These are phyloP conservation scores for Orientallactaga sibirica DNA, from an alignment of 2,797 vertebrate genomes.

Conservation along the genomic window DNA sequence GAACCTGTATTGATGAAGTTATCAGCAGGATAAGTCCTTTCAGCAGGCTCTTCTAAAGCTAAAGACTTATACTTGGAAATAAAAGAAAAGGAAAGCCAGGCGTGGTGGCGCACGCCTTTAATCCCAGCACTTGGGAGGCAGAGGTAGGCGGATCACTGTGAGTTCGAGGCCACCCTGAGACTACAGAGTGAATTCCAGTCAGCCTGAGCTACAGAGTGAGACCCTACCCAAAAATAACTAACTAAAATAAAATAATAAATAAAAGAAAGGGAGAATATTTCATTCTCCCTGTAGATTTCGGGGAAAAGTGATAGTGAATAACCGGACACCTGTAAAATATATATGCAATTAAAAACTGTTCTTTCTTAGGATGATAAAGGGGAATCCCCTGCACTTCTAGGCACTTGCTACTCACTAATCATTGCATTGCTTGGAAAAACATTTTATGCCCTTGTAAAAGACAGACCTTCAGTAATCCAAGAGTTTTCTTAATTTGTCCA, in stretches of 20 bases:
- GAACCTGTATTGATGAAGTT: background rate
- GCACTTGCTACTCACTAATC: conserved; percentile 69
- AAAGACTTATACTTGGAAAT: background rate
- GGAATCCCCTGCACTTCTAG: conserved; percentile 29
- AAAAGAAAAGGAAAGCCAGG: background rate
- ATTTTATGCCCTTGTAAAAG: conserved; percentile 51
- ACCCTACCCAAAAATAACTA: too few relatives aligned
- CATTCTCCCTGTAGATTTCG: conserved; percentile 21
- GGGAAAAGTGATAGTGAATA: conserved; percentile 39
- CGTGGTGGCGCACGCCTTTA: too few relatives aligned
- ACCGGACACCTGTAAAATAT: conserved; percentile 36
- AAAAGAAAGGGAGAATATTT: conserved; percentile 54
- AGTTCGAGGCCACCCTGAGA: too few relatives aligned
- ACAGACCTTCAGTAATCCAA: background rate
- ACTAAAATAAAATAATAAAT: too few relatives aligned
- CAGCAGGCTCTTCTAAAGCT: background rate
- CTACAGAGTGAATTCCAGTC: too few relatives aligned
- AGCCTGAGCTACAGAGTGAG: too few relatives aligned
- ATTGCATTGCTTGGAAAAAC: conserved; percentile 63
- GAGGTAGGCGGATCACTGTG: too few relatives aligned
- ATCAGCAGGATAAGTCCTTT: background rate
- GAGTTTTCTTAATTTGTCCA: conserved; percentile 25
- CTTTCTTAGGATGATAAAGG: conserved; percentile 67
- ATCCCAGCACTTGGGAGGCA: too few relatives aligned
- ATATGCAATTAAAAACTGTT: conserved; percentile 62